A percentile compares a stretch with the other conserved stretches of the same genome.
These are phyloP conservation scores for Sceloporus tristichus DNA, from an alignment of 2,113 vertebrate species.

Conservation along the genomic window DNA sequence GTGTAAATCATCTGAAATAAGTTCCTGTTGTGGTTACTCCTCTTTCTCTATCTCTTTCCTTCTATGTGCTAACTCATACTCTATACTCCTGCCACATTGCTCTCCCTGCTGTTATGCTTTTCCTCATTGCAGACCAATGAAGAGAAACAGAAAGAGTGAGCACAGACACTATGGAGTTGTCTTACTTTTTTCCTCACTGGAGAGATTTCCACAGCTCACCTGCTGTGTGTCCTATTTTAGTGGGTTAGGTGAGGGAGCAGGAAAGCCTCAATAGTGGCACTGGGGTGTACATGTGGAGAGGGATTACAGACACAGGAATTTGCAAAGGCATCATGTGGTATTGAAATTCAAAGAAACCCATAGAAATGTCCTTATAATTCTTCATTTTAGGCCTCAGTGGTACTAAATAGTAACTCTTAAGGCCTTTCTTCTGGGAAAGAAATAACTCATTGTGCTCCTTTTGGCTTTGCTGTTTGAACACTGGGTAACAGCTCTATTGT, in stretches of 20 bases:
- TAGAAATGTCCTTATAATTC: neutral
- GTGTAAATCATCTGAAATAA: neutral
- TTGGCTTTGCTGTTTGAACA: neutral
- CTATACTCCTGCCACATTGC: neutral
- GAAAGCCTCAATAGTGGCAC: neutral
- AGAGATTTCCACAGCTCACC: neutral
- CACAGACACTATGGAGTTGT: neutral
- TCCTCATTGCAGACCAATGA: neutral
- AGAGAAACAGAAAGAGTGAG: neutral
- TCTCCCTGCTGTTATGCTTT: neutral
- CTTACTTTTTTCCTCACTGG: neutral
- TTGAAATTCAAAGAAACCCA: neutral
- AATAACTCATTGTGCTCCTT: neutral
- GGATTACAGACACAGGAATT: neutral
- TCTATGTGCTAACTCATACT: neutral
- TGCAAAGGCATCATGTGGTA: neutral
- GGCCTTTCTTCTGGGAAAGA: neutral
- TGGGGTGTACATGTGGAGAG: neutral
- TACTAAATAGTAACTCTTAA: neutral
- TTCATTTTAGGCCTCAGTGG: neutral
- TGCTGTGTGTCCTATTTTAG: neutral
- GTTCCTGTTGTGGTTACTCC: neutral
- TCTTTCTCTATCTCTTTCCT: neutral
- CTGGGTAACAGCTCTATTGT: neutral
- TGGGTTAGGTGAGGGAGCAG: neutral